Evolutionary conservation across 1,140 invertebrate species (phyloP), one percentile per base, ranked within the genome.

Genomic region (Neotoxoptera formosana): DNA sequence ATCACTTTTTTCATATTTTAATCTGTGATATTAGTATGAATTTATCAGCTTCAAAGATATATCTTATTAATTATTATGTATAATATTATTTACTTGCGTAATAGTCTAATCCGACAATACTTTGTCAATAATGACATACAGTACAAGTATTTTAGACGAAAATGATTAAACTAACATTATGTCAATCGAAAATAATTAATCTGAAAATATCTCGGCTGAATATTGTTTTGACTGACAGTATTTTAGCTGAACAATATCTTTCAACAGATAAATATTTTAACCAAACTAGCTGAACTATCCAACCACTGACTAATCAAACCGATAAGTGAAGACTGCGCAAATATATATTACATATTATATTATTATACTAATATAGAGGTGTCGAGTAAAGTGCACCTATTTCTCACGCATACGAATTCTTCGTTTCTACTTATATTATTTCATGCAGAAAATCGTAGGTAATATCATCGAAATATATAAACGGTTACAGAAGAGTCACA

Each of bases 371-470:
- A 4, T 81, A 21, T 36, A 34, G 17, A 34, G 7, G 17, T 81
- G 76, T 81, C n/a, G 76, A 34, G 17, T 81, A 7, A 53, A 88
- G 8, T 88, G 34, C 86, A 23, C 14, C 23, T 45, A 89, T 89
- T 53, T 53, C 60, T 67, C 30, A n/a, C 11, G 4, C 11, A 67
- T n/a, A n/a, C 30, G 11, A 30, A 67, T 67, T 67, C 34, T 89
- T 36, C 86, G 9, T 88, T 34, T n/a, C 17, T 90, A 30, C 34
- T 56, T 90, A 8, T 67, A 8, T 67, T 90, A 56, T 90, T 90
- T 45, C 53, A 45, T 41, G 89, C 89, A 60, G 53, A 90, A 90
- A 90, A 60, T n/a, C 53, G 89, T 60, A 41, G 41, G 41, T 41
- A 67, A 30, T 67, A 67, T 41, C 36, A 17, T 56, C 25, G 34